Evolutionary conservation across 2,888 invertebrate genomes (phyloP).

Genomic region (Barypeithes pellucidus): DNA sequence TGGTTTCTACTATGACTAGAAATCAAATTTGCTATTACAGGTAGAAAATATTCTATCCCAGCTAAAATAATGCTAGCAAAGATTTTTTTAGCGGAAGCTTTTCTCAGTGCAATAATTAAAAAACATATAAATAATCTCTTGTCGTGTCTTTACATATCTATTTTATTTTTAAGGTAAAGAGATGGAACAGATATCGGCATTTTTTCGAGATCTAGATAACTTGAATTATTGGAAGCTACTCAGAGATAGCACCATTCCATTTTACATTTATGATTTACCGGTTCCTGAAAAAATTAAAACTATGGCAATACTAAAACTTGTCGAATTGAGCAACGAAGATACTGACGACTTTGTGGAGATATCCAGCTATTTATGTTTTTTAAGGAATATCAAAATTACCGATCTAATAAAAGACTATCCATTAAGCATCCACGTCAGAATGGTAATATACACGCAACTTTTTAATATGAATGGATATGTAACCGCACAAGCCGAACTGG

Average conservation of each 20-base stretch:
- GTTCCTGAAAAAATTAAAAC: background rate
- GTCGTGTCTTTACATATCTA: too few species aligned
- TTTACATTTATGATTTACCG: background rate
- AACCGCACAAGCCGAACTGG: background rate
- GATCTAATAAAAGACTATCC: background rate
- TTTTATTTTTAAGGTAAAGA: background rate
- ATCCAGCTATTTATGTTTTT: background rate
- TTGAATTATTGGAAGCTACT: background rate
- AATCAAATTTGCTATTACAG: too few species aligned
- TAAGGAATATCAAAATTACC: background rate
- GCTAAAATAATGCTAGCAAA: too few species aligned
- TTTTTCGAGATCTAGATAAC: background rate
- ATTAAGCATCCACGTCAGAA: slow-evolving; percentile 10
- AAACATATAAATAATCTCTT: too few species aligned
- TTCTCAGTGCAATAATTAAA: too few species aligned
- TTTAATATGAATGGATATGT: background rate
- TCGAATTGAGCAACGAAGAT: slow-evolving; percentile 1
- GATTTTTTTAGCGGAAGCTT: too few species aligned
- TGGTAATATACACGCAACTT: background rate
- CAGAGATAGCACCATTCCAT: background rate
- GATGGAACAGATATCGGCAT: background rate
- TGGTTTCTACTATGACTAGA: too few species aligned
- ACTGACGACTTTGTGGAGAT: slow-evolving; percentile 5
- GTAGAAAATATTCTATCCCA: too few species aligned
- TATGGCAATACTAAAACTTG: background rate